phyloP scores from a whole-genome alignment of 1,140 invertebrate genomes.

The Epicauta chinensis region DNA sequence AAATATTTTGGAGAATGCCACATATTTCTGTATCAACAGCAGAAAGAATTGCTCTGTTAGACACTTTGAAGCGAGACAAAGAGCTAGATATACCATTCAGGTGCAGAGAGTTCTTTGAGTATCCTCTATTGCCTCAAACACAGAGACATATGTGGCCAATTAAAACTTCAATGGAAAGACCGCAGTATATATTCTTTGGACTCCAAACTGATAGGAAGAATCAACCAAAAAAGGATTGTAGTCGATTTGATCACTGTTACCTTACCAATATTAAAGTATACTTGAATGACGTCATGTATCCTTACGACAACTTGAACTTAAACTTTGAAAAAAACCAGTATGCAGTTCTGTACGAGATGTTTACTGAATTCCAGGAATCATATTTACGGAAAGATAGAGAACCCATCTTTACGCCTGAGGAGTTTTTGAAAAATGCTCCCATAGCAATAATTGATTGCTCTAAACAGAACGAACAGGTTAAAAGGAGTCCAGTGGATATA shows the following conservation, averaged over 20 bases:
- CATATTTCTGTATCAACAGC: no score
- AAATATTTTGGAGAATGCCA: no score
- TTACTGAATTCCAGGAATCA: constrained; percentile 22
- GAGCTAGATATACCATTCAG: no score
- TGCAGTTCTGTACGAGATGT: constrained; percentile 28
- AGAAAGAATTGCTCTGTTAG: no score
- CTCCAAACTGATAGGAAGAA: no score
- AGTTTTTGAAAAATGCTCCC: constrained; percentile 5
- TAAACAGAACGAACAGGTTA: constrained; percentile 21
- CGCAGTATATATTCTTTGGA: no score
- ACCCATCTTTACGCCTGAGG: constrained; percentile 3
- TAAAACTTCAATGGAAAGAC: no score
- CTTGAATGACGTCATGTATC: constrained; percentile 28
- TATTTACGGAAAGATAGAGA: constrained; percentile 19
- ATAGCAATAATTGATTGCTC: constrained; percentile 31
- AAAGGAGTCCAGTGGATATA: constrained; percentile 12
- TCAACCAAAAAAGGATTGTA: not conserved
- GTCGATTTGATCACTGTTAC: constrained; percentile 25
- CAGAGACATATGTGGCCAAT: no score
- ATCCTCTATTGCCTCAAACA: no score
- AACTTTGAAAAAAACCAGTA: constrained; percentile 18
- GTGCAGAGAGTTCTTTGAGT: no score
- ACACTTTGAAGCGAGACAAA: no score
- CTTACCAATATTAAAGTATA: constrained; percentile 25
- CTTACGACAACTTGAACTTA: constrained; percentile 29